Base-by-base conservation (phyloP, 2,888 invertebrate genomes). In the Apeira syringaria region DNA sequence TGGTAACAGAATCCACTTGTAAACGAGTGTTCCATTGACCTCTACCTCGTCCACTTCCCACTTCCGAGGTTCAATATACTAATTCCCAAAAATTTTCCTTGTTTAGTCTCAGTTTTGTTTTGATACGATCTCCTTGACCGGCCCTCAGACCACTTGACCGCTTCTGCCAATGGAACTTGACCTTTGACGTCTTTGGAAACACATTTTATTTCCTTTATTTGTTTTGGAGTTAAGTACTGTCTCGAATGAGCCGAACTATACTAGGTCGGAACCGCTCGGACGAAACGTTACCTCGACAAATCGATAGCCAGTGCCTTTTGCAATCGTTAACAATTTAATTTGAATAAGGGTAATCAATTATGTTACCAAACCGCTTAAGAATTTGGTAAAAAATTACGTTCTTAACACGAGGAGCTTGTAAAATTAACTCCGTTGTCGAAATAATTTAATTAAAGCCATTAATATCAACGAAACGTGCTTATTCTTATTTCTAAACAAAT, bases 131-230 rank as follows among this genome's bases (percentile, higher is more conserved):
- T 59, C 79, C 81, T 81, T 80, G 78, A 80, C 79, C 80, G 62
- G 54, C 39, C 59, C 61, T 54, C 60, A 48, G 57, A 59, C 59
- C 48, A 53, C 61, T 60, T 74, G 77, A 74, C 70, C 68, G 72
- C 53, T 68, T 63, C 57, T 54, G 50, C 71, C 72, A 75, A 64
- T 64, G 66, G 61, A 53, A 58, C 58, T 54, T 71, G 76, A 74
- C 80, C 81, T 80, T 77, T 74, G 46, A 56, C 15, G 15, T 10
- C 33, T 33, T 44, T 33, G 38, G 33, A 60, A 61, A 61, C 56
- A 62, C 60, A 60, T 65, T 66, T 61, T 64, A 68, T 76, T 79
- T 80, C 79, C 77, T 76, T 68, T 79, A 77, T 80, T 78, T 78
- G 72, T 64, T 57, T 58, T 64, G 55, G 62, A 53, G 41, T 50